A percentile compares a stretch with the other conserved stretches of the same genome.
Conservation (phyloP, 53 echinoderm and acorn worm genomes). For the Holothuria scabra region DNA sequence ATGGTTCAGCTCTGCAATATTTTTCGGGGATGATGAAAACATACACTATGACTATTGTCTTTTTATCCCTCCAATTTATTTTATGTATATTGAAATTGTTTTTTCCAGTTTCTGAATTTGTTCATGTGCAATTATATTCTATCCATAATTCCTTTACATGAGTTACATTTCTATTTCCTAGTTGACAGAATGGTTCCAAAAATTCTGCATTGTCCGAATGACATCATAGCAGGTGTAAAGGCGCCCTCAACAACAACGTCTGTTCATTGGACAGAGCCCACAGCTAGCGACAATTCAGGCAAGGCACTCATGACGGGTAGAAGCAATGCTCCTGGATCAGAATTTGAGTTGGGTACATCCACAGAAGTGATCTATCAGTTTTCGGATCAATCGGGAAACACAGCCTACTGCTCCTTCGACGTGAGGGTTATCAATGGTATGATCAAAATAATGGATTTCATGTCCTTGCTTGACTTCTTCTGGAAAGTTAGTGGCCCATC, state of each 20-base stretch:
- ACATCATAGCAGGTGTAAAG: conserved; percentile 34
- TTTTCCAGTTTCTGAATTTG: too few relatives aligned
- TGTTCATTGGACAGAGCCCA: conserved; percentile 57
- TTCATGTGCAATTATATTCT: too few relatives aligned
- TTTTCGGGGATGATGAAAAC: too few relatives aligned
- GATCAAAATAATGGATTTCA: too few relatives aligned
- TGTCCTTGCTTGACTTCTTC: too few relatives aligned
- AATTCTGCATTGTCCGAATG: conserved; percentile 59
- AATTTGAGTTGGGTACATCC: conserved; percentile 37
- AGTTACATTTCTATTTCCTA: background rate
- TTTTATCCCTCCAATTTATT: too few relatives aligned
- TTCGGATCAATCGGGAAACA: conserved; percentile 51
- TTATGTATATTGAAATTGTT: too few relatives aligned
- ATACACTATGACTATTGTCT: too few relatives aligned
- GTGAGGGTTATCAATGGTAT: conserved; percentile 53
- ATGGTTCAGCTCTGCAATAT: too few relatives aligned
- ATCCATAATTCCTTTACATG: too few relatives aligned
- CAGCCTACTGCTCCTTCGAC: conserved; percentile 47
- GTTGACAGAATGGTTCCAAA: conserved; percentile 53
- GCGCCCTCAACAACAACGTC: conserved; percentile 46
- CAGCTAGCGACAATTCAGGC: conserved; percentile 60
- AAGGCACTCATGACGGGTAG: conserved; percentile 47
- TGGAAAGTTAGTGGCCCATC: too few relatives aligned
- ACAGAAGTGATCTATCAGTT: conserved; percentile 56
- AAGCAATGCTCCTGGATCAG: conserved; percentile 42